phyloP scores from a whole-genome alignment of 2,113 vertebrate species.

The Tiliqua scincoides region DNA sequence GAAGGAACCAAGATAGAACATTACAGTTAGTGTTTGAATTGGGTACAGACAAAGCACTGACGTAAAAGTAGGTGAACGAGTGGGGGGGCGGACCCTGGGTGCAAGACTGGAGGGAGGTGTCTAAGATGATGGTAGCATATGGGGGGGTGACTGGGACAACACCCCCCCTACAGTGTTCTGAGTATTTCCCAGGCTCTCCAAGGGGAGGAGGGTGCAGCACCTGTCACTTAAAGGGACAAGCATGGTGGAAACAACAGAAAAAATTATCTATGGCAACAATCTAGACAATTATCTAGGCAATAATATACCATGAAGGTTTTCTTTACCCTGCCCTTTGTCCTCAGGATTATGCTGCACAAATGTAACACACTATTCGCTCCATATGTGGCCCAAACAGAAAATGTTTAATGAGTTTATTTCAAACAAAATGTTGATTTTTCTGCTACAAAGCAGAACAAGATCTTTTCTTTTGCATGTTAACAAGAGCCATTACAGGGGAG shows the following conservation, averaged over 20 bases:
- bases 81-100: too few species aligned
- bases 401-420: neutral
- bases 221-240: too few species aligned
- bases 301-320: neutral
- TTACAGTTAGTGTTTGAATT: neutral
- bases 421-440: neutral
- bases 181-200: too few species aligned
- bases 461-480: neutral
- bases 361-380: too few species aligned
- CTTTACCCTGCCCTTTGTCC: neutral
- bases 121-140: too few species aligned
- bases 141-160: too few species aligned
- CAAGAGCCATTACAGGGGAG: neutral
- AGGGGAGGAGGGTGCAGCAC: too few species aligned
- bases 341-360: neutral
- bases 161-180: too few species aligned
- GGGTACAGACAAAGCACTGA: rapidly evolving
- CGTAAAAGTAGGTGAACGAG: too few species aligned
- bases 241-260: too few species aligned
- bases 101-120: too few species aligned
- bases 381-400: neutral
- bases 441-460: neutral
- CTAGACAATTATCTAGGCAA: neutral
- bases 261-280: neutral
- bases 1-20: conserved; percentile 34